Evolutionary conservation across 2,797 vertebrate species (phyloP).

Genomic region (Smutsia gigantea): DNA sequence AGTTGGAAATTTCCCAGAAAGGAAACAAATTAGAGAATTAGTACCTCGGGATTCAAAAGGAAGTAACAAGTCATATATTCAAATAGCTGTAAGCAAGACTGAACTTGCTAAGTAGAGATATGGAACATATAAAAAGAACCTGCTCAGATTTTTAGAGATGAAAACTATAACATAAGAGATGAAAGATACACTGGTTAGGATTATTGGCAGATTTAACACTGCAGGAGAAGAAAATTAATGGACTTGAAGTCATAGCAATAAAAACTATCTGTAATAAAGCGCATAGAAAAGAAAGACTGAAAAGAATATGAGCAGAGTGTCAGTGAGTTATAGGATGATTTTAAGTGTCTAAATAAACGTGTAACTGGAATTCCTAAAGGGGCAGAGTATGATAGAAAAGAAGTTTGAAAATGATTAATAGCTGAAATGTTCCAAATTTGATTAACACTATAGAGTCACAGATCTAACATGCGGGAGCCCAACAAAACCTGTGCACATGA

Average conservation of each 20-base stretch:
- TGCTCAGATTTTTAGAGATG: not conserved
- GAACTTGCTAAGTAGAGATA: not conserved
- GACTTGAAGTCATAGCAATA: not conserved
- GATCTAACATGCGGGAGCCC: not conserved
- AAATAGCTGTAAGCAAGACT: not conserved
- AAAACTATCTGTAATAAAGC: not conserved
- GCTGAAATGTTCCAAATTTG: constrained; percentile 1
- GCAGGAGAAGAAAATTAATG: not conserved
- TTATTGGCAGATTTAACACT: not conserved
- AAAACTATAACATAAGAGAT: not conserved
- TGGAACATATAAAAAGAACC: not conserved
- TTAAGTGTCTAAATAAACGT: not conserved
- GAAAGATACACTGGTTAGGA: not conserved
- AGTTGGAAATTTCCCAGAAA: constrained; percentile 36
- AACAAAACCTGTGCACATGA: not conserved
- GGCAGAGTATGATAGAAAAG: not conserved
- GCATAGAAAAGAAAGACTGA: not conserved
- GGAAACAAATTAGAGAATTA: constrained; percentile 46
- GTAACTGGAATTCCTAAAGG: not conserved
- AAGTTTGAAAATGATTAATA: not conserved
- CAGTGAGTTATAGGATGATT: not conserved
- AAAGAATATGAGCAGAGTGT: not conserved
- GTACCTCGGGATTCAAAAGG: not conserved
- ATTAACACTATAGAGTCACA: not conserved
- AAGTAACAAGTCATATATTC: not conserved